Evolutionary conservation across 2,113 vertebrate genomes (phyloP), one percentile per base, ranked within the genome.

Genomic region (Theropithecus gelada): DNA sequence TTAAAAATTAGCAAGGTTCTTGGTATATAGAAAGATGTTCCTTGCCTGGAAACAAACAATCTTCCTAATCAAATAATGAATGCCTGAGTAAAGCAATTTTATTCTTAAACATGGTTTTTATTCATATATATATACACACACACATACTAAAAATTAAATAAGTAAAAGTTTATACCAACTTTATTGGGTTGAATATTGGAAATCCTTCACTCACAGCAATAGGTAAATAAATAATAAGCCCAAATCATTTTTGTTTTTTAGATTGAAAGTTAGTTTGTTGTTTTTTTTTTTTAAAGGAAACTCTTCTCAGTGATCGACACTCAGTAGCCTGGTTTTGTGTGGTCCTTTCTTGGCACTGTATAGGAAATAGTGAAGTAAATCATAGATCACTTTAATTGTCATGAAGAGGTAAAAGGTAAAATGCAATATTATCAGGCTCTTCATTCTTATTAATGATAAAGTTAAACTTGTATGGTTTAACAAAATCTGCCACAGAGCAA

Each of bases 381-480:
- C 14, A 87, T 72, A 75, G 20, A 16, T 93, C 27, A 86, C 88
- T 16, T 96, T 81, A 87, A 93, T 61, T 32, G 0, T 50, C 27
- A 94, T 79, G 90, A 96, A 94, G 30, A 89, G 27, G 8, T 61
- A 95, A 94, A 97, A 12, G 38, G 48, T 59, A 96, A 97, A 93
- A 97, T 97, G 16, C 14, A 93, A 78, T 88, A 81, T 59, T 90
- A 25, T 59, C 38, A 61, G 75, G 6, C 10, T 93, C 64, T 87
- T 27, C 13, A 80, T 89, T 96, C 43, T 88, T 90, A 93, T 90
- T 96, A 94, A 96, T 93, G 20, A 7, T 50, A 80, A 96, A 95
- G 81, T 93, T 97, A 96, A 94, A 66, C 43, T 93, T 97, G 93
- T 91, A 89, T 93, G 64, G 8, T 52, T 95, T 96, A 89, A 97